Conservation (phyloP, 1,140 invertebrate species). For the Calephelis virginiensis region DNA sequence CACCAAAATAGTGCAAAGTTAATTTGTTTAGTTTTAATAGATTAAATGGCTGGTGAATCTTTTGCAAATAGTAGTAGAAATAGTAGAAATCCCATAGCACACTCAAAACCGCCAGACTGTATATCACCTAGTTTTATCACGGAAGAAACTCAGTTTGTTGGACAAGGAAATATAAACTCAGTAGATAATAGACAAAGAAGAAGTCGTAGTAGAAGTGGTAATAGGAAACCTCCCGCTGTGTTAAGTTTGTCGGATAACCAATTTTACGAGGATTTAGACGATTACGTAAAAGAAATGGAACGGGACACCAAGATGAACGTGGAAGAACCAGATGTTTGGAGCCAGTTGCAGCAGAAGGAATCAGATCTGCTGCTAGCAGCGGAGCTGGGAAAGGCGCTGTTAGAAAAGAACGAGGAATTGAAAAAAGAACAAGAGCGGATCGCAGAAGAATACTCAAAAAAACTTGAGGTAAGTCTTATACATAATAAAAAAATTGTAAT, state of each 20-base stretch:
- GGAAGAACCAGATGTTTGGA: slow-evolving; percentile 86
- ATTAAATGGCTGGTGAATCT: slow-evolving; percentile 69
- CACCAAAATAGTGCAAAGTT: slow-evolving; percentile 73
- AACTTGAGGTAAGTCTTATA: slow-evolving; percentile 91
- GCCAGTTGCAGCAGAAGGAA: slow-evolving; percentile 94
- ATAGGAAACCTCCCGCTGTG: slow-evolving; percentile 43
- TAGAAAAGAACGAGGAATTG: slow-evolving; percentile 96
- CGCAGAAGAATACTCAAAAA: slow-evolving; percentile 93
- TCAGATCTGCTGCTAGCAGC: slow-evolving; percentile 95
- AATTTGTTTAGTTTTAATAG: slow-evolving; percentile 34
- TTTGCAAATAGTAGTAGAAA: slow-evolving; percentile 63
- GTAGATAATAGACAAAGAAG: slow-evolving; percentile 39
- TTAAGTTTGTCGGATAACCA: slow-evolving; percentile 68
- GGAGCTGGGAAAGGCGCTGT: slow-evolving; percentile 94
- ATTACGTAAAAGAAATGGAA: slow-evolving; percentile 80
- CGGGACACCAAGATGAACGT: slow-evolving; percentile 58
- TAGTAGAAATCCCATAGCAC: slow-evolving; percentile 39
- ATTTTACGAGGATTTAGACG: slow-evolving; percentile 79
- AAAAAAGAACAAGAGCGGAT: slow-evolving; percentile 91
- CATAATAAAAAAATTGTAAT: too few relatives aligned
- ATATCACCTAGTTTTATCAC: slow-evolving; percentile 58
- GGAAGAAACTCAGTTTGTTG: slow-evolving; percentile 60
- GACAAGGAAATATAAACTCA: slow-evolving; percentile 46
- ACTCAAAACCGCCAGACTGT: slow-evolving; percentile 47
- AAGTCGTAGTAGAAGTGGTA: slow-evolving; percentile 56